Evolutionary conservation across 2,888 invertebrate species (phyloP).

Genomic region (Lymantria dispar): DNA sequence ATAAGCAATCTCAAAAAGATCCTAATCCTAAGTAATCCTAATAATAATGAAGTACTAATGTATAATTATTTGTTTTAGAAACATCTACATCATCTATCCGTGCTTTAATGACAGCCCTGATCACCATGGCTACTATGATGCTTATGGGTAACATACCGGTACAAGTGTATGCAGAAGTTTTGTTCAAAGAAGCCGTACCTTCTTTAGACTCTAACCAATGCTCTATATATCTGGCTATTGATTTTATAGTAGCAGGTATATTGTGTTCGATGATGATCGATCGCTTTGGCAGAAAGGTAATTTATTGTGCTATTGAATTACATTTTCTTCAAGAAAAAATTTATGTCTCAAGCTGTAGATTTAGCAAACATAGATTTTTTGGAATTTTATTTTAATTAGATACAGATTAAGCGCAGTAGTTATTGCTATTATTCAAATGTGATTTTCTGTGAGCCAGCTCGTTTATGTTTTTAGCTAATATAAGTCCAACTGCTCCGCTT

Average conservation of each 20-base stretch:
- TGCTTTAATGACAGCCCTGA: slow-evolving; percentile 45
- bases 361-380: too few species aligned
- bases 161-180: slow-evolving; percentile 62
- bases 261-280: slow-evolving; percentile 50
- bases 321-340: not conserved
- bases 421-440: too few species aligned
- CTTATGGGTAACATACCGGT: slow-evolving; percentile 61
- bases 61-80: slow-evolving; percentile 35
- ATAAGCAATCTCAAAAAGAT: too few species aligned
- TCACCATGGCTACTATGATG: slow-evolving; percentile 46
- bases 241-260: slow-evolving; percentile 46
- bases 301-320: not conserved
- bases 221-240: slow-evolving; percentile 52
- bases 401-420: too few species aligned
- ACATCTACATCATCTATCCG: slow-evolving; percentile 58
- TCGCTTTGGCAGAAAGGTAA: slow-evolving; percentile 58
- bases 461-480: too few species aligned
- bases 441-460: too few species aligned
- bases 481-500: too few species aligned
- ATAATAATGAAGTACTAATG: too few species aligned
- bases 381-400: too few species aligned
- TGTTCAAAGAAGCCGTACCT: slow-evolving; percentile 61
- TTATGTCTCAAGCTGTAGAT: too few species aligned
- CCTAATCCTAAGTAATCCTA: too few species aligned
- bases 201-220: slow-evolving; percentile 55